Conservation (phyloP, 2,797 vertebrate genomes). For the Sandelia bainsii region DNA sequence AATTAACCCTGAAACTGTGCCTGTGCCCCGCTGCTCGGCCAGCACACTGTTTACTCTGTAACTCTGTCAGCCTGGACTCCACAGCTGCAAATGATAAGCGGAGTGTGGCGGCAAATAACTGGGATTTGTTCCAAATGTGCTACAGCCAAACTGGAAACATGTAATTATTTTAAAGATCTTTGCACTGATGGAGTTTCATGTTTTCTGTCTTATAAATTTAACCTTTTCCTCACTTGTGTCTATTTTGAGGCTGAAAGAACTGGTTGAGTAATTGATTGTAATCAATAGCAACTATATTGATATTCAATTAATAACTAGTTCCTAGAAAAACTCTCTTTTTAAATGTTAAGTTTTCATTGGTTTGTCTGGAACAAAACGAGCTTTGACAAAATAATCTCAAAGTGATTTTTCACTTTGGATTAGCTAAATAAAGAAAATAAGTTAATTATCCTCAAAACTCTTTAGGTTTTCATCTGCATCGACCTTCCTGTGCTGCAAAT, state of each 20-base stretch:
- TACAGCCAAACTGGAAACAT: not conserved
- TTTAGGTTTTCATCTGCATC: not conserved
- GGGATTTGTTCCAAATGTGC: not conserved
- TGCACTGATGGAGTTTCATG: not conserved
- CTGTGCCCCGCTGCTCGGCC: not conserved
- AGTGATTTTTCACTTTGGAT: too few relatives aligned
- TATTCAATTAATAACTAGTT: too few relatives aligned
- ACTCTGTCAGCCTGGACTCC: slow-evolving; percentile 17
- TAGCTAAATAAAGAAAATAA: not conserved
- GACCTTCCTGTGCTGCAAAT: slow-evolving; percentile 20
- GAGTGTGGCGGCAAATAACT: not conserved
- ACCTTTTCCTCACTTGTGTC: too few relatives aligned
- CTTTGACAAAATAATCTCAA: too few relatives aligned
- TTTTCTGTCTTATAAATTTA: too few relatives aligned
- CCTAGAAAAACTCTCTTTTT: too few relatives aligned
- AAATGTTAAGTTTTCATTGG: too few relatives aligned
- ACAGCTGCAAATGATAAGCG: slow-evolving; percentile 3
- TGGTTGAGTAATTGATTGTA: too few relatives aligned
- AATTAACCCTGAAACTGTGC: slow-evolving; percentile 51
- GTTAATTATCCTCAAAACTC: slow-evolving; percentile 47
- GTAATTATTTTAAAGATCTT: not conserved
- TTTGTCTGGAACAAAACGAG: too few relatives aligned
- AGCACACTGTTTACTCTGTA: slow-evolving; percentile 18
- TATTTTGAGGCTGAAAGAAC: too few relatives aligned
- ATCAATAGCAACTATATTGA: too few relatives aligned